Percentiles rank a stretch among this genome's conserved stretches.
These are phyloP conservation scores for Clamator glandarius DNA, from an alignment of 2,797 vertebrate species.

Conservation along the genomic window DNA sequence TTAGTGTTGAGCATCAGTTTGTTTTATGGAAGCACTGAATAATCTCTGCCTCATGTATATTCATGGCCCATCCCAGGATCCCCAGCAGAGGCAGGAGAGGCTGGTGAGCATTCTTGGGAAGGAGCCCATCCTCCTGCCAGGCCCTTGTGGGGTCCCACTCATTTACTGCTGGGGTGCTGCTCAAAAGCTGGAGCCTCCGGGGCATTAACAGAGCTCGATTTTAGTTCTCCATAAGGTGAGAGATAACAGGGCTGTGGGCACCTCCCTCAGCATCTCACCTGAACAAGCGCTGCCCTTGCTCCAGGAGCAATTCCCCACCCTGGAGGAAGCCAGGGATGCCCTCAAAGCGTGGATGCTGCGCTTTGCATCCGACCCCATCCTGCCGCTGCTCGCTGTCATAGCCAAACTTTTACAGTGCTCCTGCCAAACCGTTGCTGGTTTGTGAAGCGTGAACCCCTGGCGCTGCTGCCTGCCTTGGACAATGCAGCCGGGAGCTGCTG, in stretches of 20 bases:
- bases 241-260: neutral
- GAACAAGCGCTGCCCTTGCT: neutral
- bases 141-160: neutral
- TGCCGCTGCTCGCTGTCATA: fast-evolving
- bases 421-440: neutral
- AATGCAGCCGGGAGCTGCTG: neutral
- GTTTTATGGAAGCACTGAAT: neutral
- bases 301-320: neutral
- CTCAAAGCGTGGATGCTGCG: neutral
- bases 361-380: fast-evolving
- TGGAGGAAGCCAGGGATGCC: neutral
- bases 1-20: conserved; percentile 23
- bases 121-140: neutral
- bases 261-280: fast-evolving
- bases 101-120: neutral
- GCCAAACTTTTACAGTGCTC: neutral
- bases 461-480: neutral
- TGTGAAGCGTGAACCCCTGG: neutral
- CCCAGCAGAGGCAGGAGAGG: neutral
- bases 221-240: neutral
- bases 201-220: too few relatives aligned
- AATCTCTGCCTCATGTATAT: neutral
- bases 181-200: too few relatives aligned
- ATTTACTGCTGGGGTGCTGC: too few relatives aligned
- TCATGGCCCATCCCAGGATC: neutral